Percentiles rank a stretch among this genome's conserved stretches.
Evolutionary conservation across 2,113 vertebrate genomes (phyloP).

Genomic region (Nipponia nippon): DNA sequence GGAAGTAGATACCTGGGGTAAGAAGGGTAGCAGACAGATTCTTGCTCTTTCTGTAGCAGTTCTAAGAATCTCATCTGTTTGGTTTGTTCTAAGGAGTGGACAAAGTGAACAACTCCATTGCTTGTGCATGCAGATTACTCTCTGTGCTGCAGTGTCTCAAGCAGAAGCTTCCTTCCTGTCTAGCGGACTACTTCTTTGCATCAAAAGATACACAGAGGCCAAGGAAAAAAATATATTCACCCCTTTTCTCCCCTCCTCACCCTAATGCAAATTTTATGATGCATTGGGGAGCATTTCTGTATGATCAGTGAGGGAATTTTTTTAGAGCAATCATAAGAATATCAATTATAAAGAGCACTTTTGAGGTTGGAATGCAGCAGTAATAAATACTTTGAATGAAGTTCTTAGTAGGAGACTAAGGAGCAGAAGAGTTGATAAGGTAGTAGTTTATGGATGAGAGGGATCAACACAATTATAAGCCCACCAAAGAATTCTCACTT

Average conservation of each 20-base stretch:
- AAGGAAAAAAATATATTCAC: neutral
- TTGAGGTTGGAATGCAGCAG: neutral
- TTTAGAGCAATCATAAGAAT: neutral
- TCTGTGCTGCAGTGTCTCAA: neutral
- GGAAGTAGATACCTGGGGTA: neutral
- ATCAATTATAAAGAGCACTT: neutral
- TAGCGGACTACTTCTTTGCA: neutral
- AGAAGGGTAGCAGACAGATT: neutral
- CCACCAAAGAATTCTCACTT: neutral
- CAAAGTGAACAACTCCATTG: neutral
- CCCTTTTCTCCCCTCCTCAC: neutral
- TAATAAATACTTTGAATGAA: neutral
- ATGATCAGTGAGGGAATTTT: neutral
- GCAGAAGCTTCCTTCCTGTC: neutral
- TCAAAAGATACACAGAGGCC: neutral
- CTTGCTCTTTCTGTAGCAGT: neutral
- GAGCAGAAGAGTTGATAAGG: neutral
- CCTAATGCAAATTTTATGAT: neutral
- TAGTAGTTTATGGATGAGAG: neutral
- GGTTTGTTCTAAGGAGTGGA: neutral
- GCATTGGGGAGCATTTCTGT: neutral
- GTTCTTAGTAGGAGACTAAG: neutral
- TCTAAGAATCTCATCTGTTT: neutral
- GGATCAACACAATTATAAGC: neutral
- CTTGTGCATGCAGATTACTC: neutral